These are phyloP conservation scores for Tenthredo mesomela DNA, from an alignment of 2,888 invertebrate genomes.

Conservation along the genomic window DNA sequence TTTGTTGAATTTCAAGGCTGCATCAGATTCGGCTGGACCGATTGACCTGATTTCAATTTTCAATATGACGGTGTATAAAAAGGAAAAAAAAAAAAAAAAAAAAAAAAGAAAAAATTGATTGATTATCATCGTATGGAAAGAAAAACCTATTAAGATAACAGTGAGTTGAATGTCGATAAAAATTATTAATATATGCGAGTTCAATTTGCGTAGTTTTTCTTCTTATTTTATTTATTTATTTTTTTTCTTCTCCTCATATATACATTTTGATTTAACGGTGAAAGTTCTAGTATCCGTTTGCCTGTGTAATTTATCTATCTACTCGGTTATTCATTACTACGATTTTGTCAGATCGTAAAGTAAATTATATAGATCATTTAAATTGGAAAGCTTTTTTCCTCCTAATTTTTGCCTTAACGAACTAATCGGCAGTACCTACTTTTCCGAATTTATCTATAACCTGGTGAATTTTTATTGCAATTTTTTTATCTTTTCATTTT, in stretches of 20 bases:
- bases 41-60: constrained; percentile 1
- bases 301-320: background rate
- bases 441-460: background rate
- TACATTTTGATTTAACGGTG: background rate
- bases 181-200: background rate
- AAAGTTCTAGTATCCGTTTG: background rate
- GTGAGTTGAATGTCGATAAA: background rate
- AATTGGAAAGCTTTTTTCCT: background rate
- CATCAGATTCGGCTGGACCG: background rate
- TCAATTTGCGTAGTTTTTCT: background rate
- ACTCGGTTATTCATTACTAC: background rate
- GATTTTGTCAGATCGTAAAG: background rate
- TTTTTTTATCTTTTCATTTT: background rate
- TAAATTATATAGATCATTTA: background rate
- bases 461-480: background rate
- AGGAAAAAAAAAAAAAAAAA: background rate
- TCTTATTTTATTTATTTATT: background rate
- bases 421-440: background rate
- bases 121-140: background rate
- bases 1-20: background rate
- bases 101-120: background rate
- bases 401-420: background rate
- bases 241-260: background rate
- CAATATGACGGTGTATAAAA: background rate
- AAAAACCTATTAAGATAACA: background rate